Evolutionary conservation across 2,888 invertebrate species (phyloP).

Genomic region (Drosophila eohydei): DNA sequence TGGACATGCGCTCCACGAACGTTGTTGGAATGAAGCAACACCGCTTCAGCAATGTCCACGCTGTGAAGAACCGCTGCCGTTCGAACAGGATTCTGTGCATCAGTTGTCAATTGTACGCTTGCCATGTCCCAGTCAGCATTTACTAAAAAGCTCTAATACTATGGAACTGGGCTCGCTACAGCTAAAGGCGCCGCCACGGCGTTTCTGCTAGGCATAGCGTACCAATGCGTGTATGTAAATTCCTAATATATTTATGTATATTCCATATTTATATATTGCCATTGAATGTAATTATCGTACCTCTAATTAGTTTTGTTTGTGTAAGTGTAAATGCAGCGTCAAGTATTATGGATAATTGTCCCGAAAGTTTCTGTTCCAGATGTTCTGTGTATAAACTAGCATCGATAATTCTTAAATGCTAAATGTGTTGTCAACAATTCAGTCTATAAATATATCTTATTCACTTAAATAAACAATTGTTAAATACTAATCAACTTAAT

Average conservation of each 20-base stretch:
- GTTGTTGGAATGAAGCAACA: slow-evolving; percentile 63
- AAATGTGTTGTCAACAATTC: slow-evolving; percentile 5
- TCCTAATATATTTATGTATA: slow-evolving; percentile 14
- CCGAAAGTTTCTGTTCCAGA: slow-evolving; percentile 4
- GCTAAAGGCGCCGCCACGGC: slow-evolving; percentile 84
- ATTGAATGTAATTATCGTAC: slow-evolving; percentile 31
- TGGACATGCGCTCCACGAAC: slow-evolving; percentile 83
- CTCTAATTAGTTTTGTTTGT: slow-evolving; percentile 25
- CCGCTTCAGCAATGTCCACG: slow-evolving; percentile 75
- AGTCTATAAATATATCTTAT: not conserved
- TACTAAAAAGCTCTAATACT: slow-evolving; percentile 27
- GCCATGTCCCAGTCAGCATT: slow-evolving; percentile 76
- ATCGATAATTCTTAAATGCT: not conserved
- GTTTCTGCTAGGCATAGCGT: slow-evolving; percentile 70
- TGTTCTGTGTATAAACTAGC: slow-evolving; percentile 11
- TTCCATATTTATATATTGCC: slow-evolving; percentile 27
- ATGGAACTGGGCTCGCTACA: slow-evolving; percentile 77
- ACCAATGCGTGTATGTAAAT: slow-evolving; percentile 4
- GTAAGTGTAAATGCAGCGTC: slow-evolving; percentile 42
- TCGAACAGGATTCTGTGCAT: slow-evolving; percentile 44
- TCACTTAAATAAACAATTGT: not conserved
- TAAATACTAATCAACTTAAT: not conserved
- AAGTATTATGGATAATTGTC: slow-evolving; percentile 42
- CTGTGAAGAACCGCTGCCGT: slow-evolving; percentile 53
- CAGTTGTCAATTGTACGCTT: slow-evolving; percentile 67